Evolutionary conservation across 2,888 invertebrate species (phyloP), one percentile per base, ranked within the genome.

Genomic region (Chirona hameri): DNA sequence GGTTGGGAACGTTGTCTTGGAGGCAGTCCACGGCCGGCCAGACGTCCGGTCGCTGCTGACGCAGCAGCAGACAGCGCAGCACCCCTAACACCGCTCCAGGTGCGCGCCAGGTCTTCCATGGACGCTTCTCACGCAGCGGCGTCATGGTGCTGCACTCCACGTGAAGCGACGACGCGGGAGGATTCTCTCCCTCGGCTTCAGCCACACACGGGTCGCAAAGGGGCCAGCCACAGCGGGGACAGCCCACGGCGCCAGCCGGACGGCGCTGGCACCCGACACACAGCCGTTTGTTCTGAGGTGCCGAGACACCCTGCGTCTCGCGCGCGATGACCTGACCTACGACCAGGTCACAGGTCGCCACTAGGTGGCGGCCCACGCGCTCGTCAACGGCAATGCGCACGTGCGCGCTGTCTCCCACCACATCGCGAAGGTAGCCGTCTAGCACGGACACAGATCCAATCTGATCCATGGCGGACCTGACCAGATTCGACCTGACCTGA

Each of bases 21-120:
- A 76, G 76, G 2, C 21, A 21, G 76, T 39, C 39, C 9, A 76
- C 76, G 18, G 18, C 39, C 18, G 39, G 21, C 39, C 39, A 76
- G 12, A 76, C 15, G 4, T 18, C 15, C 18, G 76, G 39, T 29
- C 18, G 76, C 21, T 15, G 3, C 5, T 39, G 18, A 7, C 76
- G 76, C 76, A 76, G 76, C 76, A 76, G 76, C 31, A 76, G 76
- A 39, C 76, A 31, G 12, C 76, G 76, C 76, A 76, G 76, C 39
- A 76, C 39, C 7, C 21, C 39, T 39, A 76, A 39, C 31, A 76
- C 76, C 31, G 76, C 31, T 21, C 76, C 76, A 5, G 76, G 76
- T 39, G 76, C 39, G 21, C 39, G 31, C 76, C 76, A 76, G 0
- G 5, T 39, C 21, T 4, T 18, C 76, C 76, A 76, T 39, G 76